A percentile compares a stretch with the other conserved stretches of the same genome.
Conservation (phyloP, 2,797 vertebrate genomes). For the Carapus acus region DNA sequence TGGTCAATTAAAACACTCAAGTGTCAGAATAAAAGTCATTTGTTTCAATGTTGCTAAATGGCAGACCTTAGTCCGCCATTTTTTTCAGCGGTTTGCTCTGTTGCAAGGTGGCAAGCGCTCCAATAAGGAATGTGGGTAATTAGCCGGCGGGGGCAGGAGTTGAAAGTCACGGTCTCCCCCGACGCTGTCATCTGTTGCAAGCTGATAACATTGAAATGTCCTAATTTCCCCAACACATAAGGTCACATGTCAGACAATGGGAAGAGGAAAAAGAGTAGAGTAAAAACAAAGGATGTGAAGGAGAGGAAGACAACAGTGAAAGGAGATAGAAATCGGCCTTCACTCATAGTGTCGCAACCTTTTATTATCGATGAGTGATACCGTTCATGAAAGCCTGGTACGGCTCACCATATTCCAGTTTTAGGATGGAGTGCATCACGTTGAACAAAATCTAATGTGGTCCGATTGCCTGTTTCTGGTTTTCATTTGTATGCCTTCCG, state of each 20-base stretch:
- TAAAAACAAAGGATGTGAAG: conserved; percentile 4
- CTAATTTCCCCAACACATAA: conserved; percentile 42
- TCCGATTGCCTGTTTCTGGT: too few relatives aligned
- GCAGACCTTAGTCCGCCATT: conserved; percentile 19
- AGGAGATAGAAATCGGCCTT: conserved; percentile 54
- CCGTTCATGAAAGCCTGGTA: conserved; percentile 25
- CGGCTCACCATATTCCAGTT: conserved; percentile 29
- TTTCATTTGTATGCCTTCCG: too few relatives aligned
- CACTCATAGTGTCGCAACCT: conserved; percentile 51
- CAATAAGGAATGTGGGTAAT: conserved; percentile 51
- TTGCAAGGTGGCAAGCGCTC: conserved; percentile 22
- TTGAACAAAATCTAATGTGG: too few relatives aligned
- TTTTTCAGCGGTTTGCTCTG: conserved; percentile 37
- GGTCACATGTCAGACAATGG: conserved; percentile 40
- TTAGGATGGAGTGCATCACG: conserved; percentile 1
- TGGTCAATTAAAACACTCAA: conserved; percentile 18
- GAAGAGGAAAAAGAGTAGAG: conserved; percentile 21
- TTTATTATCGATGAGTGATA: conserved; percentile 50
- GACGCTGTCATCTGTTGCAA: conserved; percentile 59
- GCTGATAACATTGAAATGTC: conserved; percentile 67
- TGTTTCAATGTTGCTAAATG: conserved; percentile 22
- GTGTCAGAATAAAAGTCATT: neutral
- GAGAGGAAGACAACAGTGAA: conserved; percentile 54
- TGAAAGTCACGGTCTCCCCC: conserved; percentile 55
- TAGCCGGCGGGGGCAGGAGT: conserved; percentile 53